phyloP scores from a whole-genome alignment of 2,113 vertebrate genomes.

The Anguilla rostrata region DNA sequence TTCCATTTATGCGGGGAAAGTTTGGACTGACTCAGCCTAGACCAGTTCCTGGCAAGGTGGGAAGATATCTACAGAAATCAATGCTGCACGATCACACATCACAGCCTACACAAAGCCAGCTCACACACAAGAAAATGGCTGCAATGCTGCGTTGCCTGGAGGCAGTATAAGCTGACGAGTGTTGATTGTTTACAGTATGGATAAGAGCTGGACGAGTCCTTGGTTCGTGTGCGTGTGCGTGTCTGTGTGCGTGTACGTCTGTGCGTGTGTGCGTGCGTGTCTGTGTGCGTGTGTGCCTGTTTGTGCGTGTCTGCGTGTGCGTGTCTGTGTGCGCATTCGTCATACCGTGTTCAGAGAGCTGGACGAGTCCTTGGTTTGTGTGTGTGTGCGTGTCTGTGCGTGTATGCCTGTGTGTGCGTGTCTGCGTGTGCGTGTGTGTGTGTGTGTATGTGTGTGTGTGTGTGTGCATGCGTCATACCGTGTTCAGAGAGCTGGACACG shows the following conservation, averaged over 20 bases:
- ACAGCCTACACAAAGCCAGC: neutral
- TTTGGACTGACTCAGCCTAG: too few relatives aligned
- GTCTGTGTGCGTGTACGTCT: constrained; percentile 7
- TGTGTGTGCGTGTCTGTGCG: too few relatives aligned
- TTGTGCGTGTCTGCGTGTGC: too few relatives aligned
- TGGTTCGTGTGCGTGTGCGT: neutral
- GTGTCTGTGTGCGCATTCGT: constrained; percentile 48
- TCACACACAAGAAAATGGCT: neutral
- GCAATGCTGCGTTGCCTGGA: neutral
- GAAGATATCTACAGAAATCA: neutral
- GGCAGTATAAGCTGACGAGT: neutral
- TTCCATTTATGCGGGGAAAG: neutral
- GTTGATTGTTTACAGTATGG: neutral
- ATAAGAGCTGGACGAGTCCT: neutral
- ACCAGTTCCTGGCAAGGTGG: too few relatives aligned
- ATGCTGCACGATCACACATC: neutral
- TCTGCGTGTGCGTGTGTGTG: too few relatives aligned
- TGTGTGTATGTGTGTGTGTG: too few relatives aligned
- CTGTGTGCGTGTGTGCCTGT: too few relatives aligned
- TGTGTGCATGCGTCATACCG: constrained; percentile 60
- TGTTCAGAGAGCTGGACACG: constrained; percentile 51
- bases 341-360: constrained; percentile 59
- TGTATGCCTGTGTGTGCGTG: too few relatives aligned
- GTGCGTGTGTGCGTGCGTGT: too few relatives aligned
- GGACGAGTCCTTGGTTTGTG: constrained; percentile 46